Conservation (phyloP, 2,888 invertebrate species). For the Scotopteryx bipunctaria region DNA sequence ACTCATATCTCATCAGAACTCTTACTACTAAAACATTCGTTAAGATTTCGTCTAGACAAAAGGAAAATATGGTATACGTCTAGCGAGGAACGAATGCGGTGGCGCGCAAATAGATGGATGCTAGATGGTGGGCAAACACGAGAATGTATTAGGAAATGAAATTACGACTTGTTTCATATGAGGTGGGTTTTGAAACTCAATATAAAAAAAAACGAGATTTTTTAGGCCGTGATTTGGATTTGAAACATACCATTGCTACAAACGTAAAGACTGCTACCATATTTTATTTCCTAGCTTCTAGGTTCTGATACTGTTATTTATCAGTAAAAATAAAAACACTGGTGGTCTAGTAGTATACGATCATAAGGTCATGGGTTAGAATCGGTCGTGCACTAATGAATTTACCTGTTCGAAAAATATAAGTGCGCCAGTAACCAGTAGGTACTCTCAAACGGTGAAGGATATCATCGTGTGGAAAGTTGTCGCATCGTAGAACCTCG, state of each 20-base stretch:
- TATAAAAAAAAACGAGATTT: no score
- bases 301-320: no score
- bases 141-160: slow-evolving; percentile 78
- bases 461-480: no score
- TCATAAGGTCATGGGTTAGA: no score
- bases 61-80: slow-evolving; percentile 78
- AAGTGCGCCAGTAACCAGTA: no score
- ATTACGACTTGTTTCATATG: slow-evolving; percentile 55
- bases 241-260: neutral
- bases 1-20: slow-evolving; percentile 40
- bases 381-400: no score
- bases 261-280: neutral
- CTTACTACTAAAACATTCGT: slow-evolving; percentile 75
- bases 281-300: no score
- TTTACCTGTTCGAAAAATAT: no score
- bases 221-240: neutral
- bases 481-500: no score
- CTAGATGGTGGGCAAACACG: slow-evolving; percentile 67
- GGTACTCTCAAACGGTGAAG: no score
- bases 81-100: slow-evolving; percentile 70
- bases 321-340: no score
- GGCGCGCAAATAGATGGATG: slow-evolving; percentile 35
- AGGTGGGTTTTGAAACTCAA: slow-evolving; percentile 11
- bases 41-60: slow-evolving; percentile 83
- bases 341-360: no score